Evolutionary conservation across 1,140 invertebrate species (phyloP).

Genomic region (Drosophila bifasciata): DNA sequence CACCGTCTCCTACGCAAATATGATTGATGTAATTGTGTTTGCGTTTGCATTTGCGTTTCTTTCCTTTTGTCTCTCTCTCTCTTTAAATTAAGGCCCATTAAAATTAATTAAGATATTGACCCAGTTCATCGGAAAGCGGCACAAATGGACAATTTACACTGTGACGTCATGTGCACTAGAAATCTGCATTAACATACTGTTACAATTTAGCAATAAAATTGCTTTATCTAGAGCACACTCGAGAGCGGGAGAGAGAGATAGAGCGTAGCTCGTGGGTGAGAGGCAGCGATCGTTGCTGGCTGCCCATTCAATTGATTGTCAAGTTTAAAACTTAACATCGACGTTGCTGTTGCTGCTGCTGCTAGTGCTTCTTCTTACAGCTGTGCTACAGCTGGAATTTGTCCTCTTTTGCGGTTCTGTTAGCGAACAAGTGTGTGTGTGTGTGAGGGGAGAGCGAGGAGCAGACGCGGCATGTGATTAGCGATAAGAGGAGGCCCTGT

Average conservation of each 20-base stretch:
- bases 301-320: conserved; percentile 23
- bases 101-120: conserved; percentile 64
- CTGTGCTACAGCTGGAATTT: conserved; percentile 21
- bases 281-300: too few species aligned
- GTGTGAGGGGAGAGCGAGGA: not conserved
- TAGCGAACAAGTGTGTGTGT: not conserved
- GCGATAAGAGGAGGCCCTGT: conserved; percentile 19
- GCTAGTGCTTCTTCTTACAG: conserved; percentile 1
- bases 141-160: conserved; percentile 30
- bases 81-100: conserved; percentile 62
- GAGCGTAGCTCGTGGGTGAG: not conserved
- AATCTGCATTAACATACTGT: conserved; percentile 17
- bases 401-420: conserved; percentile 4
- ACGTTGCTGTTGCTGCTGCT: conserved; percentile 7
- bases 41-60: conserved; percentile 30
- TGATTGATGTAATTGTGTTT: conserved; percentile 48
- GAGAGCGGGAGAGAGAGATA: not conserved
- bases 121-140: conserved; percentile 32
- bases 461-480: conserved; percentile 21
- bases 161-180: conserved; percentile 27
- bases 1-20: conserved; percentile 25
- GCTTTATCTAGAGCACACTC: not conserved
- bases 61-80: conserved; percentile 45
- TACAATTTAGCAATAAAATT: conserved; percentile 29
- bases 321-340: conserved; percentile 11